Evolutionary conservation across 2,797 vertebrate species (phyloP), one percentile per base, ranked within the genome.

Genomic region (Pseudochromis fuscus): DNA sequence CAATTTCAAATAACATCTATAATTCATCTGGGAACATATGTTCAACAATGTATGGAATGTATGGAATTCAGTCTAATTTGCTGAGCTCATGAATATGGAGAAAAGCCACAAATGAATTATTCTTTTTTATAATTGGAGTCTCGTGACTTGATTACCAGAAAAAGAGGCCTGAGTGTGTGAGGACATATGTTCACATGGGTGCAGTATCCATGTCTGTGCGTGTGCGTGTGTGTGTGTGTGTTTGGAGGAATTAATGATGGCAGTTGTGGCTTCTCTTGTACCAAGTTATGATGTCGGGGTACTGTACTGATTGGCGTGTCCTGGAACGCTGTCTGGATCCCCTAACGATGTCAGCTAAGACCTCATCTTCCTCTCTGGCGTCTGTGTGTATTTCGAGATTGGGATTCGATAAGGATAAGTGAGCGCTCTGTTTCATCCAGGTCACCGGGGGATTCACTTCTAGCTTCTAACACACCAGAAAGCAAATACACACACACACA

Each of bases 331-430:
- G 71, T 72, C 75, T 84, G 81, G 72, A 68, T 67, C 66, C 42
- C 58, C 73, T 83, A 85, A 87, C 67, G 5, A 85, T 62, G 79
- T 67, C 15, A 42, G 79, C 76, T 72, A 70, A 83, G 66, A 68
- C 59, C 82, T 70, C 73, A 25, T 82, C 72, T 70, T 62, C 58
- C 70, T 78, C 79, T 30, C 59, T 80, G 72, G 68, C 31, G n/a
- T 70, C 72, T n/a, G 44, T 16, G 19, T 25, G 56, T 21, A 24
- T 78, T 73, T 82, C 75, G 16, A 82, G 88, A 91, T 83, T 50
- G 87, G 86, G 85, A 87, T 91, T 93, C 81, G 79, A 92, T 90
- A 82, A 85, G 81, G 89, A 92, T 89, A 91, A 93, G 85, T 78
- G 86, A 91, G 88, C 69, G 61, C 84, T 87, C 72, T 53, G 83